Conservation (phyloP, 2,113 vertebrate species). For the Oryzias melastigma region DNA sequence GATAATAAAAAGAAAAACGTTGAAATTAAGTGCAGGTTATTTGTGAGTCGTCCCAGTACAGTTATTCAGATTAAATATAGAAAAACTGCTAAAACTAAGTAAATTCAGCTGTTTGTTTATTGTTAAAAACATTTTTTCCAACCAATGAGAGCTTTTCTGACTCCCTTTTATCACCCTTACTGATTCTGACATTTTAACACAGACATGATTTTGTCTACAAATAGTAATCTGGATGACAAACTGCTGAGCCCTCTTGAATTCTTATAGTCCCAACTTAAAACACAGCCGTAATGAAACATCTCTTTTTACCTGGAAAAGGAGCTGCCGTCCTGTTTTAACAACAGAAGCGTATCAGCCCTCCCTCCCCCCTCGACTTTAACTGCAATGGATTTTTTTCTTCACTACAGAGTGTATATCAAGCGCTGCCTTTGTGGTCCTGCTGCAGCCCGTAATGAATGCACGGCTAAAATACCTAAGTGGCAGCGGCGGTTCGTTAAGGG, state of each 20-base stretch:
- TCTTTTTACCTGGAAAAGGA: slow-evolving; percentile 18
- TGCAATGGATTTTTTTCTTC: slow-evolving; percentile 54
- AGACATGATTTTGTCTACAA: not conserved
- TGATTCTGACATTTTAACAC: not conserved
- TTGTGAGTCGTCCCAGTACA: no score
- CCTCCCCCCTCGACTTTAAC: slow-evolving; percentile 41
- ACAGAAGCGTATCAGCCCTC: slow-evolving; percentile 34
- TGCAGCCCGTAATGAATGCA: slow-evolving; percentile 54
- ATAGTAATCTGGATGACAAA: slow-evolving; percentile 29
- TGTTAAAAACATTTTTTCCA: not conserved
- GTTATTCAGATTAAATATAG: no score
- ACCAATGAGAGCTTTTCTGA: slow-evolving; percentile 24
- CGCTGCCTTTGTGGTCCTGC: slow-evolving; percentile 39
- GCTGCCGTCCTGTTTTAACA: slow-evolving; percentile 8
- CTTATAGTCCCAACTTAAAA: slow-evolving; percentile 33
- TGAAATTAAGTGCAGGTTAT: no score
- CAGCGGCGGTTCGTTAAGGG: slow-evolving; percentile 42
- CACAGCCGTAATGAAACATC: slow-evolving; percentile 22
- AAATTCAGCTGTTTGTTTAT: no score
- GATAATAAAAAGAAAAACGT: no score
- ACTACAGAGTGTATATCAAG: slow-evolving; percentile 43
- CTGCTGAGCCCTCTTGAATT: slow-evolving; percentile 21
- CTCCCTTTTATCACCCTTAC: slow-evolving; percentile 20
- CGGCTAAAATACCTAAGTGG: slow-evolving; percentile 55
- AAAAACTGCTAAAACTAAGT: no score